Evolutionary conservation across 1,140 invertebrate genomes (phyloP), one percentile per base, ranked within the genome.

Genomic region (Heliothis virescens): DNA sequence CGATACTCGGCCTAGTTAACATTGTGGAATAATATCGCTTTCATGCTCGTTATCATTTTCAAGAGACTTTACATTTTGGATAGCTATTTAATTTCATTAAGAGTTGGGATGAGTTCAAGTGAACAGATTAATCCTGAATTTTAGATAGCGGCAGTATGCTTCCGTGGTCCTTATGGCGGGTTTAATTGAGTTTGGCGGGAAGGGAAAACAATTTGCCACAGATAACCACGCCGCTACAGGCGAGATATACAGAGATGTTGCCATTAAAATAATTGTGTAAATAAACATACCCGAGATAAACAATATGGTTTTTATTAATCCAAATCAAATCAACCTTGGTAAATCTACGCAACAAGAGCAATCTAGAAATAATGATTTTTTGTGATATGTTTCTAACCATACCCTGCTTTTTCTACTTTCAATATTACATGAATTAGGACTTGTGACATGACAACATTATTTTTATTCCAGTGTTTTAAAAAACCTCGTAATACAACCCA

Each of bases 1-100:
- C 12, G 18, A 52, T 26, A 50, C 47, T 26, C 65, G 48, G 41
- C 62, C 62, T 48, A 65, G 65, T 69, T 69, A 69, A 52, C 52
- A 26, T 29, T 26, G 47, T 52, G 65, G 65, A 69, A 69, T 69
- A 69, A 69, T 69, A 69, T 69, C 18, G 13, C 65, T n/a, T 47
- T 52, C 18, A 69, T 53, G 50, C 16, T 69, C 65, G n/a, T 53
- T 52, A 52, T 69, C 62, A 65, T 65, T 65, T 63, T 41, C 4
- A 9, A 59, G 34, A 65, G 62, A 48, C 15, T 65, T 47, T 48
- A 13, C 26, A 62, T 34, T 34, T 29, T 15, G 62, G 47, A 65
- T 47, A 47, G 62, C 16, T 65, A 65, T 65, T 47, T 48, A 16
- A 65, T 47, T 65, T 65, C 18, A 18, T 65, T 48, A 18, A 10